Conservation (phyloP, 1,140 invertebrate species). For the Drosophila gunungcola region DNA sequence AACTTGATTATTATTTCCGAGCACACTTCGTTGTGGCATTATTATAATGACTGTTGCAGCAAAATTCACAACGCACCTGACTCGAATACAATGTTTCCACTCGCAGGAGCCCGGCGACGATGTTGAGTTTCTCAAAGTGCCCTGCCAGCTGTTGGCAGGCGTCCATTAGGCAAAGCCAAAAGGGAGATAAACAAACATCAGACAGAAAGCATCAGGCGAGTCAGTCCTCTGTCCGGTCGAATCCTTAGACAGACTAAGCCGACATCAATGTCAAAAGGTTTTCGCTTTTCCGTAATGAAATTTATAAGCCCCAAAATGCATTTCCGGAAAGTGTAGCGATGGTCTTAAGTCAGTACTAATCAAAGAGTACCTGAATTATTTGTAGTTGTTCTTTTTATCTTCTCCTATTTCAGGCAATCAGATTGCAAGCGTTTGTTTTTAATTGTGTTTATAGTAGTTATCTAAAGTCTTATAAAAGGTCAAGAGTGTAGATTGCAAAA, state of each 20-base stretch:
- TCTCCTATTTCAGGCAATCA: not conserved
- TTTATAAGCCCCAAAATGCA: constrained; percentile 25
- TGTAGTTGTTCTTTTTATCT: constrained; percentile 33
- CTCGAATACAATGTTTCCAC: constrained; percentile 67
- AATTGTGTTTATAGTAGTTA: too few species aligned
- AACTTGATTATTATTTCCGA: constrained; percentile 80
- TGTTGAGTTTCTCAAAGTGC: constrained; percentile 57
- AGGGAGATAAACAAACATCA: constrained; percentile 26
- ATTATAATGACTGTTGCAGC: constrained; percentile 84
- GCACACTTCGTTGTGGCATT: constrained; percentile 84
- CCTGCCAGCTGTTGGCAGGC: constrained; percentile 69
- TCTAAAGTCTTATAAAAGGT: too few species aligned
- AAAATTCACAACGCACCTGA: constrained; percentile 83
- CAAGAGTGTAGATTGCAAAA: not conserved
- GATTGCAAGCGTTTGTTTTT: too few species aligned
- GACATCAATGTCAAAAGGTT: constrained; percentile 48
- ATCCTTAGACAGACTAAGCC: constrained; percentile 35
- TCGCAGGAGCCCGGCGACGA: constrained; percentile 17
- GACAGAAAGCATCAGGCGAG: not conserved
- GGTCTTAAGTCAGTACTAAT: constrained; percentile 38
- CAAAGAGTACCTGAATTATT: constrained; percentile 24
- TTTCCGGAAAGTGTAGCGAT: not conserved
- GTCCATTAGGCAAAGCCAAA: constrained; percentile 55
- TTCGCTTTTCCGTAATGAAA: constrained; percentile 48
- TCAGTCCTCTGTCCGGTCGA: constrained; percentile 16